Evolutionary conservation across 2,113 vertebrate genomes (phyloP), one percentile per base, ranked within the genome.

Genomic region (Puffinus mauretanicus): DNA sequence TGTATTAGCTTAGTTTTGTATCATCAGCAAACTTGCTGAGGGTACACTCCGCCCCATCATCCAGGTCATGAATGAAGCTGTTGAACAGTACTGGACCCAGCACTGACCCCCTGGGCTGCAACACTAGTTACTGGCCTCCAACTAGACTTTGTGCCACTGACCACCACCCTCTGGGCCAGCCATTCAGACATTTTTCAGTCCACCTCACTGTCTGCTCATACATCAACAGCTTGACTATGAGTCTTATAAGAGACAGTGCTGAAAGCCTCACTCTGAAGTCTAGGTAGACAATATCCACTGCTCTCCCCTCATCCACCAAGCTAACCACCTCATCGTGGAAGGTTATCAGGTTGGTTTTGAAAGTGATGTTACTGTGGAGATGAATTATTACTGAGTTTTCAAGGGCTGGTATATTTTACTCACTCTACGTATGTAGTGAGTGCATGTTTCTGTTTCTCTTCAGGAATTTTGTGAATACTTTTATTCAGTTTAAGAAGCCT

Each of bases 401-500:
- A 92, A 54, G 79, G 57, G 60, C 82, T 93, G 64, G 27, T 93
- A 4, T 62, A 40, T 96, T 96, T 94, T 91, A 49, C 83, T 92
- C 75, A 88, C 85, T 86, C 16, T 8, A 54, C 76, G 57, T 18
- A 36, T 92, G 84, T 97, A 97, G 94, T 96, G 93, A 95, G 92
- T 17, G 4, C 87, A n/a, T 97, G 95, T 97, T 96, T 97, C 82
- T 97, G 71, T 93, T 92, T 97, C 78, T 93, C 96, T 96, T 91
- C 97, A 99, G 99, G 98, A 99, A 99, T 88, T 99, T 99, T 86
- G 98, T 99, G 94, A 99, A 99, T 98, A 99, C 99, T 82, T 99
- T 99, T 97, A 99, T 99, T 97, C 99, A 99, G 97, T 99, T 99
- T 98, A 99, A 99, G 98, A 99, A 99, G 97, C 99, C 99, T 34